Evolutionary conservation across 1,140 invertebrate species (phyloP).

Genomic region (Aethina tumida): DNA sequence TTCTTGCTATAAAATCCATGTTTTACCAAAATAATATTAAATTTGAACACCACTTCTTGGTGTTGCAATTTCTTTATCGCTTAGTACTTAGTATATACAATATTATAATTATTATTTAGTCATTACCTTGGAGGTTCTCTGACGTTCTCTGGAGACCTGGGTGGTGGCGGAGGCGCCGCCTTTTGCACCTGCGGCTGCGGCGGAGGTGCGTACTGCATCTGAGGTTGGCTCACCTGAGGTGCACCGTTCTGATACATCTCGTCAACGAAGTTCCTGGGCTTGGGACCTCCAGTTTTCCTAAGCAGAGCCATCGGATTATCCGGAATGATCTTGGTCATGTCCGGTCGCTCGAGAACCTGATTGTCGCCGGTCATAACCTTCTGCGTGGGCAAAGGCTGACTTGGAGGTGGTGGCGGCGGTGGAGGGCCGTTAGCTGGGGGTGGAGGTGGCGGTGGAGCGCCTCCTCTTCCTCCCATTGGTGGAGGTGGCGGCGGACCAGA

Average conservation of each 20-base stretch:
- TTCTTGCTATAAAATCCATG: too few relatives aligned
- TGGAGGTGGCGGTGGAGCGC: constrained; percentile 29
- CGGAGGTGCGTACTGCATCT: constrained; percentile 2
- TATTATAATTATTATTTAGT: too few relatives aligned
- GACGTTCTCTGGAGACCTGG: constrained; percentile 37
- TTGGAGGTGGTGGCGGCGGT: constrained; percentile 45
- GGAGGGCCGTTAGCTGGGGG: constrained; percentile 37
- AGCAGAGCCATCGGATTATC: constrained; percentile 51
- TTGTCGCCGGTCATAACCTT: constrained; percentile 35
- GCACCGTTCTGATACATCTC: constrained; percentile 16
- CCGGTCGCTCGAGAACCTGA: constrained; percentile 43
- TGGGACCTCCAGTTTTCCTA: constrained; percentile 39
- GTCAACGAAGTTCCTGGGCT: constrained; percentile 30
- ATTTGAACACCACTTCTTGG: too few relatives aligned
- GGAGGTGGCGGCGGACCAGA: constrained; percentile 44
- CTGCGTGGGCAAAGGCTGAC: constrained; percentile 37
- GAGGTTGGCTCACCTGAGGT: constrained; percentile 4
- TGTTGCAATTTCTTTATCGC: too few relatives aligned
- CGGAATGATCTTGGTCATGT: constrained; percentile 52
- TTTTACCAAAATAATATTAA: too few relatives aligned
- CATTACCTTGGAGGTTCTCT: constrained; percentile 30
- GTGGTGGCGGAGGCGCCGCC: constrained; percentile 4
- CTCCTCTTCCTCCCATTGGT: constrained; percentile 8
- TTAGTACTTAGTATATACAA: too few relatives aligned
- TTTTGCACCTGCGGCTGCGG: constrained; percentile 7